Evolutionary conservation across 2,113 vertebrate genomes (phyloP).

Genomic region (Mystacornis crossleyi): DNA sequence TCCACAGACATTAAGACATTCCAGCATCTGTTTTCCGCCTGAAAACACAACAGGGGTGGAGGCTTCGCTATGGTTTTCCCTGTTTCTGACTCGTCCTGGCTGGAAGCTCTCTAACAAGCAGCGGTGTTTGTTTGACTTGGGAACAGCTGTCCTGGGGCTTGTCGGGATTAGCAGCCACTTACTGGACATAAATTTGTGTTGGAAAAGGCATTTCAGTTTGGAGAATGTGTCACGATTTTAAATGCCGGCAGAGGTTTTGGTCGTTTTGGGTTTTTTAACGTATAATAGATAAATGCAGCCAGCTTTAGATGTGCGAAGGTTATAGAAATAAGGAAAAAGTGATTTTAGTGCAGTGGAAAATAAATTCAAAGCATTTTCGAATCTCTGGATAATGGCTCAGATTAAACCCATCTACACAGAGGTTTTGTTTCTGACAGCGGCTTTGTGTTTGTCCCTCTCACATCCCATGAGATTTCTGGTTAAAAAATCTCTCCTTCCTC

Average conservation of each 20-base stretch:
- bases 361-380: background rate
- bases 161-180: background rate
- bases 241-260: background rate
- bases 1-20: fast-evolving
- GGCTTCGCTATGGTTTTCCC: background rate
- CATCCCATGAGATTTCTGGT: background rate
- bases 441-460: background rate
- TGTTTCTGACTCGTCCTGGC: background rate
- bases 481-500: background rate
- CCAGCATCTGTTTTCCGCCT: background rate
- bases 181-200: background rate
- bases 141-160: background rate
- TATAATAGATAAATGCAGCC: background rate
- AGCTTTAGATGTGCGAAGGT: background rate
- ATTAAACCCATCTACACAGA: background rate
- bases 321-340: background rate
- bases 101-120: background rate
- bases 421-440: background rate
- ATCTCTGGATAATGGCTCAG: background rate
- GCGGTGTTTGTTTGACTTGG: background rate
- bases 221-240: background rate
- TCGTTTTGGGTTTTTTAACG: background rate
- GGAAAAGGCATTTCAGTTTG: background rate
- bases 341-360: background rate
- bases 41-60: background rate